Percentiles rank a stretch among this genome's conserved stretches.
These are phyloP conservation scores for Coryphaenoides rupestris DNA, from an alignment of 2,113 vertebrate genomes.

Conservation along the genomic window DNA sequence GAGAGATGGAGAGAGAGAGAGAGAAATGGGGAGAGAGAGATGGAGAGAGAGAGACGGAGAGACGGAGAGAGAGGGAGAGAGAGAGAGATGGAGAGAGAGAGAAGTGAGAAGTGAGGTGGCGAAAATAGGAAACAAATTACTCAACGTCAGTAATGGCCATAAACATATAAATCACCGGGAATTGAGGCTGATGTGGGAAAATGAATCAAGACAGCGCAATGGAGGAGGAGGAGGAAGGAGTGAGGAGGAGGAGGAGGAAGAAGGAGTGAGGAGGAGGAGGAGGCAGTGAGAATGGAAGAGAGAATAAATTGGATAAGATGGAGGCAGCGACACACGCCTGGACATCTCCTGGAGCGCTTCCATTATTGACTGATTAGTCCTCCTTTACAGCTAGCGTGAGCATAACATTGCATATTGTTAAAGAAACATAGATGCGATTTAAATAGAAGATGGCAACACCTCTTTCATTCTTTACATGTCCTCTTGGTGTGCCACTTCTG, in stretches of 20 bases:
- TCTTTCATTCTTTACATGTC: no score
- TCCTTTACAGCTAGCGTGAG: no score
- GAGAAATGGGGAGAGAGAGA: slow-evolving; percentile 44
- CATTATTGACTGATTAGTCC: no score
- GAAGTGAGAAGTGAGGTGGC: background rate
- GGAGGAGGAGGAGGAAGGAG: slow-evolving; percentile 28
- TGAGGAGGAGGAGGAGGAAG: slow-evolving; percentile 16
- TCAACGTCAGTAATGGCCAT: slow-evolving; percentile 74
- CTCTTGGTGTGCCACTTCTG: no score
- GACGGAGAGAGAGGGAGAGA: slow-evolving; percentile 33
- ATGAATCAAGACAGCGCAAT: slow-evolving; percentile 52
- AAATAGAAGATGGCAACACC: no score
- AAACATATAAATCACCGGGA: slow-evolving; percentile 78
- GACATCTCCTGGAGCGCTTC: no score
- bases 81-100: background rate
- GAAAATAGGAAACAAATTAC: slow-evolving; percentile 65
- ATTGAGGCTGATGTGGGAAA: slow-evolving; percentile 54
- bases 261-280: background rate
- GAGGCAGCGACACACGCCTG: no score
- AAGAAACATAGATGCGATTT: no score
- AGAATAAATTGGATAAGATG: no score
- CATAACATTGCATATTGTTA: no score
- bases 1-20: background rate
- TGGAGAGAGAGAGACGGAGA: slow-evolving; percentile 29
- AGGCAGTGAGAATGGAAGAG: no score